Conservation (phyloP, 2,113 vertebrate genomes). For the Gopherus evgoodei region DNA sequence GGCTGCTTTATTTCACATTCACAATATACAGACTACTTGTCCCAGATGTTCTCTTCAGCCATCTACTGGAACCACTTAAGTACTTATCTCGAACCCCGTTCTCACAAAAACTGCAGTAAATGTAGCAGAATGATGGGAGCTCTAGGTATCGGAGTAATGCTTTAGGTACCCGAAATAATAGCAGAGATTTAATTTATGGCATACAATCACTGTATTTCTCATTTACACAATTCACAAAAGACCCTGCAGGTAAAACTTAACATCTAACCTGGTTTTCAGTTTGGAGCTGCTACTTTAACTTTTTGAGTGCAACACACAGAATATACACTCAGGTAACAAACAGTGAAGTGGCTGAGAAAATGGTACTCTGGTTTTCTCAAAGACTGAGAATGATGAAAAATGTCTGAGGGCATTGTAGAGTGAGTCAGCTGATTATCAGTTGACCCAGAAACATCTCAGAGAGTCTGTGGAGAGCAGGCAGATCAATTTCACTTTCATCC, state of each 20-base stretch:
- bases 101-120: not conserved
- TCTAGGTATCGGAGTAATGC: not conserved
- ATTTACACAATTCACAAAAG: not conserved
- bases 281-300: not conserved
- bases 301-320: not conserved
- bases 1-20: not conserved
- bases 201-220: not conserved
- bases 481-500: not conserved
- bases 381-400: not conserved
- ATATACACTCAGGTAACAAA: not conserved
- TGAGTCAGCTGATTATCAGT: not conserved
- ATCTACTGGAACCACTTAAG: constrained; percentile 26
- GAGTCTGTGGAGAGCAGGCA: not conserved
- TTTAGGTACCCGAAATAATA: not conserved
- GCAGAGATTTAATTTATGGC: not conserved
- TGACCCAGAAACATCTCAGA: not conserved
- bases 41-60: constrained; percentile 15
- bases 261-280: not conserved
- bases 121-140: not conserved
- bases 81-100: not conserved
- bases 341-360: not conserved
- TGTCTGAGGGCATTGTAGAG: not conserved
- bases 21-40: not conserved
- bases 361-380: not conserved
- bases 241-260: not conserved